Base-by-base conservation (phyloP, 2,797 vertebrate species). In the Sylvia borin region DNA sequence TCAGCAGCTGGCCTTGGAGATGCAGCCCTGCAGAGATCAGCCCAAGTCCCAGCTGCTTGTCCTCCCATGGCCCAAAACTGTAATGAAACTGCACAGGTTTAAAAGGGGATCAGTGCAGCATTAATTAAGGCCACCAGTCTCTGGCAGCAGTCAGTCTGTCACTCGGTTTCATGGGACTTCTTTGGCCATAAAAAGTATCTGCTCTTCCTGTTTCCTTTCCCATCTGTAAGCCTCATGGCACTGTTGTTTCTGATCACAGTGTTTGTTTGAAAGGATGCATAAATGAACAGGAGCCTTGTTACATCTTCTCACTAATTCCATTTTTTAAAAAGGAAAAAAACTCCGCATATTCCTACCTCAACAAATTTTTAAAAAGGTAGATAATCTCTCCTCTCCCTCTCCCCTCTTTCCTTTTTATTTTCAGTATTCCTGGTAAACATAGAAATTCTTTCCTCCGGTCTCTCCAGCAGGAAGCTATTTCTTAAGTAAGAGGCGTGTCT, bases 281-380 rank as follows among this genome's bases (percentile, higher is more conserved):
- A 84, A 83, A 61, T 16, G 21, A 34, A 27, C n/a, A 51, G 40
- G 18, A 64, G 5, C 6, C 19, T 9, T 80, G 22, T 68, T 61
- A 29, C 2, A 19, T 31, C 29, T 62, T 64, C n/a, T 82, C 13
- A 16, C 6, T 65, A 34, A 25, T 85, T 58, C n/a, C 9, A 5
- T 57, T 2, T 16, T 66, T 2, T 13, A 21, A 40, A 21, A 66
- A 17, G 0, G 3, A 0, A 5, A 21, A 42, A 45, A 45, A 14
- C 0, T n/a, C n/a, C 0, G 0, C 3, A 24, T 64, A 25, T 3
- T 10, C 7, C 8, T 4, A 48, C 25, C 7, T 61, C 24, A 60
- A 34, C 1, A 36, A 16, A 5, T 11, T 36, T 62, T 43, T 2
- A 0, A 4, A 54, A 75, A 45, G 2, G 2, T 29, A 4, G 9